A percentile compares a stretch with the other conserved stretches of the same genome.
These are phyloP conservation scores for Exephanes ischioxanthus DNA, from an alignment of 2,888 invertebrate genomes.

Conservation along the genomic window DNA sequence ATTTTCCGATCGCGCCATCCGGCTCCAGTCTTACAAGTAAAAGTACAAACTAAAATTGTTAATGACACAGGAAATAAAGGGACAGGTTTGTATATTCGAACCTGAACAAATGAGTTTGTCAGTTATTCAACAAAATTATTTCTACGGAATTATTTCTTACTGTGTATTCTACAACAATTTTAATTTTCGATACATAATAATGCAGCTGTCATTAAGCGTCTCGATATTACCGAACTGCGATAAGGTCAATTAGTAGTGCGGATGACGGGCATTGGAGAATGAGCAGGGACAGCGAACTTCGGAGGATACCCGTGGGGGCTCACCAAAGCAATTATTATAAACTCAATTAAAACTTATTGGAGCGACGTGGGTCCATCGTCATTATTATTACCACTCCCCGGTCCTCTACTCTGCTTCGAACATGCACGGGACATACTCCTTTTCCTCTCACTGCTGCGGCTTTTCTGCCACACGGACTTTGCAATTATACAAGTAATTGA, in stretches of 20 bases:
- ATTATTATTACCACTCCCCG: conserved; percentile 50
- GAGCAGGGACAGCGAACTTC: conserved; percentile 4
- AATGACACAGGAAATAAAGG: too few species aligned
- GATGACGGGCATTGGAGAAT: not conserved
- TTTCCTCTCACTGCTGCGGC: conserved; percentile 45
- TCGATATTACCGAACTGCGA: not conserved
- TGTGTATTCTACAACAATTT: not conserved
- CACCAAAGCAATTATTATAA: conserved; percentile 69
- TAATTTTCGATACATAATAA: not conserved
- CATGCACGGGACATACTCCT: conserved; percentile 68
- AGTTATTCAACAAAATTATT: too few species aligned
- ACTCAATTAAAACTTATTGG: conserved; percentile 73
- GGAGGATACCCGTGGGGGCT: not conserved
- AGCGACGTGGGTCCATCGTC: conserved; percentile 55
- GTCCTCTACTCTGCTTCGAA: conserved; percentile 33
- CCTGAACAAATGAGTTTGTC: too few species aligned
- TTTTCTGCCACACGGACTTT: conserved; percentile 67
- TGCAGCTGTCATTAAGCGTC: not conserved
- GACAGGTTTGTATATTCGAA: too few species aligned
- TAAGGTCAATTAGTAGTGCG: not conserved
- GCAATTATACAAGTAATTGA: conserved; percentile 80
- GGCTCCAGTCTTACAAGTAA: too few species aligned
- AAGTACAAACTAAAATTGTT: too few species aligned
- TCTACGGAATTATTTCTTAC: too few species aligned
- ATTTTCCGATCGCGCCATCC: too few species aligned